Conservation (phyloP, 1,140 invertebrate species). For the Penaeus japonicus region DNA sequence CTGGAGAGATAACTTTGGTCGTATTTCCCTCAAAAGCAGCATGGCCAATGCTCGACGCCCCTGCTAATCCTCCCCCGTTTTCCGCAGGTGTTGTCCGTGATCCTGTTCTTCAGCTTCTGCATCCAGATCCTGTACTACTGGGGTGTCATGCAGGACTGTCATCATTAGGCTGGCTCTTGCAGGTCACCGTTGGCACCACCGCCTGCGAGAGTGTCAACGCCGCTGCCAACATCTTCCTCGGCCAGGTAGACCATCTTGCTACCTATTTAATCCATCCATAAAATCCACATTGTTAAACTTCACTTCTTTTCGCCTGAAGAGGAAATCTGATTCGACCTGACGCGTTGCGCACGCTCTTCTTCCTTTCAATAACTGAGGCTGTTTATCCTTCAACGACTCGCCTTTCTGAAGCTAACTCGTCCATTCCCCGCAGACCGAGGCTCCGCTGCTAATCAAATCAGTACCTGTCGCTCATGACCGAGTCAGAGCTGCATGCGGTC, state of each 20-base stretch:
- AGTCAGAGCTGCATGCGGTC: constrained; percentile 90
- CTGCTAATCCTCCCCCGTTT: background rate
- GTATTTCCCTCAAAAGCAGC: too few species aligned
- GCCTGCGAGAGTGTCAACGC: constrained; percentile 90
- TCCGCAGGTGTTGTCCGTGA: constrained; percentile 78
- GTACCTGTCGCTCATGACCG: constrained; percentile 82
- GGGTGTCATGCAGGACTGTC: constrained; percentile 87
- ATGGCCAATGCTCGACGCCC: too few species aligned
- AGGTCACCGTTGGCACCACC: constrained; percentile 81
- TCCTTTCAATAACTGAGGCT: too few species aligned
- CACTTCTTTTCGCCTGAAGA: too few species aligned
- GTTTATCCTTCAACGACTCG: background rate
- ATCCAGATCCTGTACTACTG: constrained; percentile 88
- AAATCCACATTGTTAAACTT: too few species aligned
- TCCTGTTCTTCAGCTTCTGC: constrained; percentile 90
- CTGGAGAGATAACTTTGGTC: too few species aligned
- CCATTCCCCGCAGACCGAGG: constrained; percentile 77
- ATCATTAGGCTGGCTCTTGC: constrained; percentile 81
- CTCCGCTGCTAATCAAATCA: constrained; percentile 87
- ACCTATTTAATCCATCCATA: too few species aligned
- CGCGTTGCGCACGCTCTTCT: too few species aligned
- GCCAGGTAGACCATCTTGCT: constrained; percentile 72
- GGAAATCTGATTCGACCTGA: too few species aligned
- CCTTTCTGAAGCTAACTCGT: too few species aligned
- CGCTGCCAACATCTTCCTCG: constrained; percentile 90